A percentile compares a stretch with the other conserved stretches of the same genome.
phyloP scores from a whole-genome alignment of 1,140 invertebrate genomes.

The Bombus cullumanus region DNA sequence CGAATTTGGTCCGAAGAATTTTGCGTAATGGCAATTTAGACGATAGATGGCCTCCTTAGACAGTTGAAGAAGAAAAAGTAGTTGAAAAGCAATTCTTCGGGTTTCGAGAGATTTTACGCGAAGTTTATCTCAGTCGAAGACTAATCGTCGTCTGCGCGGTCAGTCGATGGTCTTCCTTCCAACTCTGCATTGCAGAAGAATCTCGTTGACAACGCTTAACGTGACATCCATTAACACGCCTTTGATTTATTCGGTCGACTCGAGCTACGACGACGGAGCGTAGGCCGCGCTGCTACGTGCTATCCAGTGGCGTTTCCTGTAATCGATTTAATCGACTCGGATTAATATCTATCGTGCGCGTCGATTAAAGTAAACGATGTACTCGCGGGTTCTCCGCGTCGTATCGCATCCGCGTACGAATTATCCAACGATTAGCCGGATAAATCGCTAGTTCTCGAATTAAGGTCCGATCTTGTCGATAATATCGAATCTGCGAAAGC shows the following conservation, averaged over 20 bases:
- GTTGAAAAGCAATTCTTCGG: no score
- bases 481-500: not conserved
- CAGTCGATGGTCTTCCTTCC: not conserved
- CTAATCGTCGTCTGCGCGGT: not conserved
- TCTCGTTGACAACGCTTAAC: slow-evolving; percentile 49
- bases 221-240: slow-evolving; percentile 48
- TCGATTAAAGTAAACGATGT: slow-evolving; percentile 59
- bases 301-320: slow-evolving; percentile 58
- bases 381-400: slow-evolving; percentile 19
- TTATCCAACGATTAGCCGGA: slow-evolving; percentile 50
- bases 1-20: no score
- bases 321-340: slow-evolving; percentile 63
- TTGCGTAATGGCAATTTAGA: not conserved
- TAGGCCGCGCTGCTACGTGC: slow-evolving; percentile 33
- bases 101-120: not conserved
- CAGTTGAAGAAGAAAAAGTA: not conserved
- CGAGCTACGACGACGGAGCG: slow-evolving; percentile 38
- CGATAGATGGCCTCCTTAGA: not conserved
- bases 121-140: not conserved
- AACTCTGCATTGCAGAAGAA: slow-evolving; percentile 24
- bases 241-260: slow-evolving; percentile 57
- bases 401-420: slow-evolving; percentile 14
- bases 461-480: not conserved
- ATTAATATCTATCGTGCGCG: slow-evolving; percentile 58
- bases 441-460: not conserved